These are phyloP conservation scores for Tachyglossus aculeatus DNA, from an alignment of 2,797 vertebrate species.

Conservation along the genomic window DNA sequence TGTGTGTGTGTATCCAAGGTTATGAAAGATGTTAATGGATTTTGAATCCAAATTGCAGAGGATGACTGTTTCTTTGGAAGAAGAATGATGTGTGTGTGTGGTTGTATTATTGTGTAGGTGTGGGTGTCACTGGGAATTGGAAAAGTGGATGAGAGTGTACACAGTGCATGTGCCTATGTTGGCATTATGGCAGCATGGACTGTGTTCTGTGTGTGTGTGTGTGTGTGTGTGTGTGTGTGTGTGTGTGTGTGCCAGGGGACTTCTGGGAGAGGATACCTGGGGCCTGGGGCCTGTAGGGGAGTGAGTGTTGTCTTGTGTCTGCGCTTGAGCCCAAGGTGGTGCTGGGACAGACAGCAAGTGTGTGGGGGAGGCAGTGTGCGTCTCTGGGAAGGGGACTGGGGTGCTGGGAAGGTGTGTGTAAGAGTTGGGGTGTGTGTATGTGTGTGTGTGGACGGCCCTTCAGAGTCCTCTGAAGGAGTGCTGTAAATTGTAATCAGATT, in stretches of 20 bases:
- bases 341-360: neutral
- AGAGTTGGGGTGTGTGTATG: neutral
- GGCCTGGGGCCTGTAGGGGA: too few relatives aligned
- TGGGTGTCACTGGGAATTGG: too few relatives aligned
- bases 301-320: neutral
- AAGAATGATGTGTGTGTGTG: too few relatives aligned
- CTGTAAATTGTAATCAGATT: conserved; percentile 83
- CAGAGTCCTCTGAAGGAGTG: conserved; percentile 68
- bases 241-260: too few relatives aligned
- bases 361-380: neutral
- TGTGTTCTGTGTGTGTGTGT: neutral
- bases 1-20: rapidly evolving
- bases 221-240: neutral
- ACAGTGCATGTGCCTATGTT: too few relatives aligned
- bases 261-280: too few relatives aligned
- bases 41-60: too few relatives aligned
- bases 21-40: too few relatives aligned
- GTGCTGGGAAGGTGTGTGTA: neutral
- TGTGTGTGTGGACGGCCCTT: conserved; percentile 32
- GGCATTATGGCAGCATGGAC: neutral
- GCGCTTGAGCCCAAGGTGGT: neutral
- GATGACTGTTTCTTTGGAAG: too few relatives aligned
- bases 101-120: too few relatives aligned
- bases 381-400: neutral
- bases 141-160: too few relatives aligned